These are phyloP conservation scores for Cryptoblepharus egeriae DNA, from an alignment of 2,797 vertebrate genomes.

Conservation along the genomic window DNA sequence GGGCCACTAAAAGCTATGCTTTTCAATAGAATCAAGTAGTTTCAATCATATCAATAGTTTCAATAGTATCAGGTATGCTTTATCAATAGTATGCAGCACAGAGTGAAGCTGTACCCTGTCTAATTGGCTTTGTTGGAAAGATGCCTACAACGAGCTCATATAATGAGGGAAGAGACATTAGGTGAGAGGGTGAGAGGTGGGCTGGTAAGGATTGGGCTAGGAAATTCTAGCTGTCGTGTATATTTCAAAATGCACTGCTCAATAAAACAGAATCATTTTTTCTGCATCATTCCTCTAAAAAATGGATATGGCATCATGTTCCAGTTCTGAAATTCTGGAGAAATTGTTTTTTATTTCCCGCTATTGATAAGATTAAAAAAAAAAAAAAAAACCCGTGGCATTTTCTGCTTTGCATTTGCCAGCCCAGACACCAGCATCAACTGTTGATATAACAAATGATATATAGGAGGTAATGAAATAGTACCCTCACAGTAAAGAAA, in stretches of 20 bases:
- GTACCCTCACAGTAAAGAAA: conserved; percentile 15
- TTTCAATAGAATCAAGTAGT: too few relatives aligned
- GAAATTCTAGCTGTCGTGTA: too few relatives aligned
- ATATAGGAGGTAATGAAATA: conserved; percentile 17
- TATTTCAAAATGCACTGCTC: too few relatives aligned
- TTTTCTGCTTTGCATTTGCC: not conserved
- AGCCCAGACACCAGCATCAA: not conserved
- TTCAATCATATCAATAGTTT: too few relatives aligned
- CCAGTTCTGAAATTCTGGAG: not conserved
- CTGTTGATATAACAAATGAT: not conserved
- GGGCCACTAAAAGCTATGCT: not conserved
- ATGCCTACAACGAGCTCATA: not conserved
- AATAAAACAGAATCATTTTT: too few relatives aligned
- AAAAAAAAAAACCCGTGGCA: not conserved
- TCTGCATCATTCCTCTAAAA: not conserved
- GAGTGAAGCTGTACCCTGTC: too few relatives aligned
- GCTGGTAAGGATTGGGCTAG: too few relatives aligned
- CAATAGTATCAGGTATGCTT: too few relatives aligned
- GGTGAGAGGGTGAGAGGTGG: too few relatives aligned
- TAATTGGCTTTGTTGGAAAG: not conserved
- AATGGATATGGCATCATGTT: not conserved
- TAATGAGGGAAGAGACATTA: not conserved
- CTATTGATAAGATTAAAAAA: not conserved
- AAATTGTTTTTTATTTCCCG: not conserved
- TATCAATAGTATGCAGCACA: too few relatives aligned